Evolutionary conservation across 2,797 vertebrate genomes (phyloP).

Genomic region (Tinamus major): DNA sequence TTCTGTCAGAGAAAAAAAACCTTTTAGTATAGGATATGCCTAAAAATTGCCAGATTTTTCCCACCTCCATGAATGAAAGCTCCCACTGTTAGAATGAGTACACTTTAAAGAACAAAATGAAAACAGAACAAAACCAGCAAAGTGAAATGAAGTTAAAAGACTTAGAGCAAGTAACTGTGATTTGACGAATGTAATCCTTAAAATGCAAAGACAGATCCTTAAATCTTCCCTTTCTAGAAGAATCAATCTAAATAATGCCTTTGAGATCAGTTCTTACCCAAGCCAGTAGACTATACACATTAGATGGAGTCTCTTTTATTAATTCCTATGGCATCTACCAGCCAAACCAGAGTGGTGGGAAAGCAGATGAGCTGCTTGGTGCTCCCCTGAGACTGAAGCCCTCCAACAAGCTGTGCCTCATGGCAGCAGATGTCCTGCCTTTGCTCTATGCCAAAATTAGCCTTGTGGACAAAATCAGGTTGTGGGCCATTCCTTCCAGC

Average conservation of each 20-base stretch:
- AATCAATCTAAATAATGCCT: not conserved
- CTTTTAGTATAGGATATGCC: not conserved
- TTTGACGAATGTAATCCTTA: not conserved
- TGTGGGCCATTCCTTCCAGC: not conserved
- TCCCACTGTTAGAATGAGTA: not conserved
- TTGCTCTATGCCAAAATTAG: not conserved
- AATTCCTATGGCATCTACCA: not conserved
- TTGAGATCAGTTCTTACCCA: not conserved
- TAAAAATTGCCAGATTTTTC: not conserved
- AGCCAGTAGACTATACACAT: not conserved
- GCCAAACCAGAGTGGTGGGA: not conserved
- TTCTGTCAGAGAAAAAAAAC: not conserved
- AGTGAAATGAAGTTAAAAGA: not conserved
- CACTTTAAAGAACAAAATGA: not conserved
- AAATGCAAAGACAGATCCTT: not conserved
- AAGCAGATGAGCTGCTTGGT: slow-evolving; percentile 32
- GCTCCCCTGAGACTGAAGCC: not conserved
- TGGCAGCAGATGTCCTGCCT: slow-evolving; percentile 18
- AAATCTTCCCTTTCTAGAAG: not conserved
- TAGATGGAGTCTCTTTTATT: not conserved
- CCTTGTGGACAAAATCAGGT: not conserved
- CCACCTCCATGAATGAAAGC: not conserved
- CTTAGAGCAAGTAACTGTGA: not conserved
- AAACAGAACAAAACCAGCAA: not conserved
- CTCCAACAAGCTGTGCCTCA: slow-evolving; percentile 22